A percentile compares a stretch with the other conserved stretches of the same genome.
Evolutionary conservation across 2,113 vertebrate genomes (phyloP).

Genomic region (Toxotes jaculatrix): DNA sequence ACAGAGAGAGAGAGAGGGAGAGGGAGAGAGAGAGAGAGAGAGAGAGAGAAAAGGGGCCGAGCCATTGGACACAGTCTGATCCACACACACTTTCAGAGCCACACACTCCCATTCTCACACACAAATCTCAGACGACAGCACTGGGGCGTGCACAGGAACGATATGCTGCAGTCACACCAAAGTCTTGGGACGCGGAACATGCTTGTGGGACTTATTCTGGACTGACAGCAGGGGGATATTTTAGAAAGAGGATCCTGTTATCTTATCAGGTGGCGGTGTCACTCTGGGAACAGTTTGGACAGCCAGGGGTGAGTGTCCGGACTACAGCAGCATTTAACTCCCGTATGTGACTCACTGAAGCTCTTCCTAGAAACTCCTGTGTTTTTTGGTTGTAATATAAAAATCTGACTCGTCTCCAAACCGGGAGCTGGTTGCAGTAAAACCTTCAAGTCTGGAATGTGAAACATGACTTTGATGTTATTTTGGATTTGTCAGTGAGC

Average conservation of each 20-base stretch:
- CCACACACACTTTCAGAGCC: constrained; percentile 42
- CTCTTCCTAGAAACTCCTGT: not conserved
- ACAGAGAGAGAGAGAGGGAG: constrained; percentile 32
- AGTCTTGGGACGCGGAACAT: constrained; percentile 33
- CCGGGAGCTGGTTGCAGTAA: constrained; percentile 49
- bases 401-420: constrained; percentile 43
- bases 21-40: constrained; percentile 20
- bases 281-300: constrained; percentile 43
- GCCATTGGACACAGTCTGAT: constrained; percentile 71
- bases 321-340: constrained; percentile 13
- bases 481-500: constrained; percentile 67
- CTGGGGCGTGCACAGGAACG: constrained; percentile 36
- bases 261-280: constrained; percentile 54
- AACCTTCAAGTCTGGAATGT: constrained; percentile 67
- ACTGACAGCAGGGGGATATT: constrained; percentile 50
- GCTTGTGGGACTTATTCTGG: constrained; percentile 38
- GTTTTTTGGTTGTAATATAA: constrained; percentile 53
- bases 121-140: constrained; percentile 54
- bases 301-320: constrained; percentile 67
- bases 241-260: constrained; percentile 33
- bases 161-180: constrained; percentile 62
- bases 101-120: constrained; percentile 59
- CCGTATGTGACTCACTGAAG: not conserved
- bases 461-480: constrained; percentile 71
- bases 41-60: constrained; percentile 61